Base-by-base conservation (phyloP, 2,113 vertebrate species). In the Anas platyrhynchos region DNA sequence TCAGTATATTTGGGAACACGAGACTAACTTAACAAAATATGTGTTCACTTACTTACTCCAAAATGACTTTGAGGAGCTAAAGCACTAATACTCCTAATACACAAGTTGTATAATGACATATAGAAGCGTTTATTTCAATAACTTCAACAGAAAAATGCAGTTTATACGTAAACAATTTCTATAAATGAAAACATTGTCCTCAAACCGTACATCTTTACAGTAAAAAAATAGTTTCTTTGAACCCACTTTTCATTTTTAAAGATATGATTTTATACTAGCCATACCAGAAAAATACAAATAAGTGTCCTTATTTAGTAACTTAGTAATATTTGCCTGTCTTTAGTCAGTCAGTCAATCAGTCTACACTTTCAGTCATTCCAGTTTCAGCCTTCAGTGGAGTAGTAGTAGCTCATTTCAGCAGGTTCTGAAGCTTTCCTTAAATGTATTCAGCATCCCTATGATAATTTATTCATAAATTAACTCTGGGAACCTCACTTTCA, bases 381-480 rank as follows among this genome's bases (percentile, higher is more conserved):
- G 26, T 74, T 77, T 91, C 63, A 74, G 34, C 38, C 2, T 10
- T 52, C 78, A 38, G 1, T 46, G 26, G 27, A 55, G 61, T 31
- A 46, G 67, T 65, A 73, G 46, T 31, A 73, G 65, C 38, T 78
- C 48, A 41, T 81, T 94, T 93, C 73, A 79, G 44, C 52, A 79
- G 26, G 22, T 62, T 78, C 22, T 54, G 61, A 10, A 46, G 25
- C 4, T 29, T 85, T 55, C 74, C 52, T 88, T 83, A 86, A 94
- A 86, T 38, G 21, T 59, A 72, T 93, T 75, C 73, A 61, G 58
- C 52, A 88, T 44, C 38, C 31, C 21, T 78, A 46, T 16, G 56
- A 63, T 78, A 93, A 94, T 91, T 92, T 95, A 91, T 94, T 85
- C 66, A 76, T 79, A 79, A 86, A 92, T 88, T 96, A 94, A 78